These are phyloP conservation scores for Cecropterus lyciades DNA, from an alignment of 1,140 invertebrate species.

Conservation along the genomic window DNA sequence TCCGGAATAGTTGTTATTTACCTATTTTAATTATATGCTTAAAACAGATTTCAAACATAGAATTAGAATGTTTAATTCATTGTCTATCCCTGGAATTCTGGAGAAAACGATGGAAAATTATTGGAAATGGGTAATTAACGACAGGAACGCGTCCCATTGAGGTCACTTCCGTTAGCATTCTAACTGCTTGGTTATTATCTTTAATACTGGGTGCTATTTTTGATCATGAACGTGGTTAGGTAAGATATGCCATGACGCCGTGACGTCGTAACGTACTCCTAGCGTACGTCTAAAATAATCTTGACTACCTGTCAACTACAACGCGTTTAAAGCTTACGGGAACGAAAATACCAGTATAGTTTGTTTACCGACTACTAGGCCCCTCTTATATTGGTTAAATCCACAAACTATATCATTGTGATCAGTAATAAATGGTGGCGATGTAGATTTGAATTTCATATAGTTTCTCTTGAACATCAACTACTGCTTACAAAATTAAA, in stretches of 20 bases:
- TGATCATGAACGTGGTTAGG: conserved; percentile 23
- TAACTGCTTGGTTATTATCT: conserved; percentile 27
- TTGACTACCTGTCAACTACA: conserved; percentile 21
- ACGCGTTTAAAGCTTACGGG: conserved; percentile 3
- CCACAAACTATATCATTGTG: too few species aligned
- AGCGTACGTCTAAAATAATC: conserved; percentile 23
- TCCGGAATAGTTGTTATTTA: too few species aligned
- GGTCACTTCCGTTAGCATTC: conserved; percentile 29
- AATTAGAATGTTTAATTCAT: too few species aligned
- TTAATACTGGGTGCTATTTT: conserved; percentile 29
- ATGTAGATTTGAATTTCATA: too few species aligned
- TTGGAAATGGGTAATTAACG: conserved; percentile 1
- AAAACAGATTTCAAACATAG: too few species aligned
- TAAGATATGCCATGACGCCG: conserved; percentile 20
- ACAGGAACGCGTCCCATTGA: conserved; percentile 4
- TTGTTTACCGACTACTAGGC: neutral
- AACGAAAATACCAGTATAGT: neutral
- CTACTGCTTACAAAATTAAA: too few species aligned
- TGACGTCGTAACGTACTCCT: neutral
- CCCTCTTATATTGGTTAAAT: too few species aligned
- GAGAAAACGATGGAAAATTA: neutral
- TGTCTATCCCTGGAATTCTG: neutral
- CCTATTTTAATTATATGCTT: too few species aligned
- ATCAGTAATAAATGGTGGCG: too few species aligned
- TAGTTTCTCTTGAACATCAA: too few species aligned